phyloP scores from a whole-genome alignment of 2,113 vertebrate genomes.

The Sinocyclocheilus maitianheensis region DNA sequence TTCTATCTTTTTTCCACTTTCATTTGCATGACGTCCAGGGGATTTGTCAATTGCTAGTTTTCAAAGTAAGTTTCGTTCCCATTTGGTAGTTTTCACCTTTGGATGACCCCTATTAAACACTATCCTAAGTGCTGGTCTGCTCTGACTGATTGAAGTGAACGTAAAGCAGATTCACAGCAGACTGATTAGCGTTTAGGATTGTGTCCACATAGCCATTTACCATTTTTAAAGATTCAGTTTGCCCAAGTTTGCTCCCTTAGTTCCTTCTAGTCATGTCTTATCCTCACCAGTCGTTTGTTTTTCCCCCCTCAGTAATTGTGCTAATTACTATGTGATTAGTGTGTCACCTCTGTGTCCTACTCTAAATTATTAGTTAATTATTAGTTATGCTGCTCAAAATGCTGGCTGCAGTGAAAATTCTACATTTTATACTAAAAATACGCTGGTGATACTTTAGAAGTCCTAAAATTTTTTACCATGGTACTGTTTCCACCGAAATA shows the following conservation, averaged over 20 bases:
- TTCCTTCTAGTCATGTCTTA: neutral
- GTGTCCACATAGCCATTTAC: neutral
- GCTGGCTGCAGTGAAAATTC: neutral
- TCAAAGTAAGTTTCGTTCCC: constrained; percentile 81
- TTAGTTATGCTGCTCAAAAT: neutral
- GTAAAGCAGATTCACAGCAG: neutral
- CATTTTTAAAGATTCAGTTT: neutral
- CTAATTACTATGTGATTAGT: neutral
- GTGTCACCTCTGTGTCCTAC: neutral
- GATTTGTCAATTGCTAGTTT: constrained; percentile 91
- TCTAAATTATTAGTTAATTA: neutral
- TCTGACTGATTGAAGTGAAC: neutral
- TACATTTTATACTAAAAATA: neutral
- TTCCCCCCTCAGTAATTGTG: neutral
- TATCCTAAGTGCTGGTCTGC: neutral
- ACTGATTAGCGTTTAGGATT: constrained; percentile 1
- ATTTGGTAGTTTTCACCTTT: constrained; percentile 16
- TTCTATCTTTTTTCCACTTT: constrained; percentile 56
- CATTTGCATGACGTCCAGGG: constrained; percentile 77
- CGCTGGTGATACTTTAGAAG: too few relatives aligned
- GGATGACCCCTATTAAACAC: neutral
- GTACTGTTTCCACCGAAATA: too few relatives aligned
- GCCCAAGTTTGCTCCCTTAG: neutral
- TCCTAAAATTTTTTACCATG: too few relatives aligned
- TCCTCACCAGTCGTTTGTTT: neutral